Evolutionary conservation across 2,888 invertebrate genomes (phyloP), one percentile per base, ranked within the genome.

Genomic region (Lycaena phlaeas): DNA sequence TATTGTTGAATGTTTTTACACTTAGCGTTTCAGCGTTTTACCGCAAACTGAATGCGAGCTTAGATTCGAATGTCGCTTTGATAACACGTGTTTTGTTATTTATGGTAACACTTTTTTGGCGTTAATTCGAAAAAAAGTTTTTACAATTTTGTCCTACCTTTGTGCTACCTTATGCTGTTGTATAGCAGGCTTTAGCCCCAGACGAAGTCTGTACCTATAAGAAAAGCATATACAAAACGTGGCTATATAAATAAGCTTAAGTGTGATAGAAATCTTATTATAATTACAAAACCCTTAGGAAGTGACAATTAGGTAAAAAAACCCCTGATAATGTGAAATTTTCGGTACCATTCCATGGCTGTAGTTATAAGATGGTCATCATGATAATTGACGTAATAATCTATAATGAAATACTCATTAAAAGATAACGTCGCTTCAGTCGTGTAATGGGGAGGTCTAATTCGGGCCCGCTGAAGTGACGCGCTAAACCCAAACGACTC

Each of bases 1-100:
- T 60, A 59, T 59, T 51, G 56, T 57, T 57, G 54, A 52, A 53
- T 56, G 49, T 49, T 48, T 46, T 43, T 47, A 47, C 49, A 49
- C 47, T 47, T 40, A 36, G 45, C 44, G 41, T 48, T 46, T 40
- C 41, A 14, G 29, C 43, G 43, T 36, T 48, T 43, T 42, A 42
- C 44, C 37, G 40, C 41, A 28, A 7, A 9, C 18, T 17, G 34
- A 18, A 34, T 34, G 22, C 9, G 9, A 34, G 34, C 34, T 22
- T 6, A 9, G 6, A 22, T 9, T 18, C 12, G 18, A 31, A 31
- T 31, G 31, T 9, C 10, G 22, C 18, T 34, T 34, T 34, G 22
- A 34, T 34, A 34, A 34, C 34, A 22, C 17, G 15, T 34, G 22
- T n/a, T 34, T 34, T 18, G 18, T 18, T 11, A 18, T 12, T 34